Evolutionary conservation across 1,140 invertebrate genomes (phyloP).

Genomic region (Trachymyrmex septentrionalis): DNA sequence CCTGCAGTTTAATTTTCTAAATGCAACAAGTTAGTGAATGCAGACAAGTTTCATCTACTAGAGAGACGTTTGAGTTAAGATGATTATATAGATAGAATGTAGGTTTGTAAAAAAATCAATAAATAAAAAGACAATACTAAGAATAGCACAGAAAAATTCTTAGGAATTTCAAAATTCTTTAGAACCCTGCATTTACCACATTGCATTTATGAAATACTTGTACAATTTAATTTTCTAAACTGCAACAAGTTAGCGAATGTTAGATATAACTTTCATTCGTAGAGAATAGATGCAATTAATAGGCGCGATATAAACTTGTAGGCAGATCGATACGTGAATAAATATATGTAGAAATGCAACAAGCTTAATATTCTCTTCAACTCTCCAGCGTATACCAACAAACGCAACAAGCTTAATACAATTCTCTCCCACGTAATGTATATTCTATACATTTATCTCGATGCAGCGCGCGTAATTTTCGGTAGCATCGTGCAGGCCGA

Average conservation of each 20-base stretch:
- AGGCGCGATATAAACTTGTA: no score
- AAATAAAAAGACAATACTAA: background rate
- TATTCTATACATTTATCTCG: background rate
- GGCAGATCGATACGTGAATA: background rate
- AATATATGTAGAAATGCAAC: background rate
- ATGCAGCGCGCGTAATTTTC: constrained; percentile 32
- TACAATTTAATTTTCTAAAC: no score
- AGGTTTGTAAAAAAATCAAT: background rate
- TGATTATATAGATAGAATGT: background rate
- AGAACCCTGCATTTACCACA: no score
- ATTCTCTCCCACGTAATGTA: no score
- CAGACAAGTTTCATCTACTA: background rate
- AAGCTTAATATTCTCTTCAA: constrained; percentile 12
- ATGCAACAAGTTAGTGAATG: background rate
- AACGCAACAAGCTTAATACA: no score
- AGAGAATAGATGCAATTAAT: no score
- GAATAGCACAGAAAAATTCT: background rate
- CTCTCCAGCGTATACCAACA: background rate
- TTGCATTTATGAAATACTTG: no score
- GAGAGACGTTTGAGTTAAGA: background rate
- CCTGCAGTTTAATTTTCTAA: no score
- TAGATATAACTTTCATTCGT: no score
- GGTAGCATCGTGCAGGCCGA: background rate
- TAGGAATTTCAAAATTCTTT: background rate
- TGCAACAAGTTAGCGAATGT: no score